Evolutionary conservation across 2,888 invertebrate genomes (phyloP), one percentile per base, ranked within the genome.

Genomic region (Thereva unica): DNA sequence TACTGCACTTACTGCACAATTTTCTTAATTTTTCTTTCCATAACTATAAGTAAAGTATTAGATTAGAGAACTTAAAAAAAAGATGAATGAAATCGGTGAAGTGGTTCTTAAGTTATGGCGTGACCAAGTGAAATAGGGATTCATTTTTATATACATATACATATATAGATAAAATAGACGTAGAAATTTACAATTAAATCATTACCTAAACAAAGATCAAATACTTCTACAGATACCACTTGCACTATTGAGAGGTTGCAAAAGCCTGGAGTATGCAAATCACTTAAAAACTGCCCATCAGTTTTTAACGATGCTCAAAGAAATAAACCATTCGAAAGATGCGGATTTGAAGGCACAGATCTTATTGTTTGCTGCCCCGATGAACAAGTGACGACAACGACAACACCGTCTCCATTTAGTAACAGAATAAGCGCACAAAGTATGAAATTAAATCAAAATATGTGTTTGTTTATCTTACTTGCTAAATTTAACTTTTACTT

Each of bases 341-440:
- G 76, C 56, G 68, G 71, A 9, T 73, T 74, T 66, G 57, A 67
- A 9, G 73, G 73, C 5, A 59, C 35, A 37, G 54, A 61, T 49
- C 71, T 73, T 42, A 67, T 75, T 40, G 71, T 75, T 12, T 75
- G 76, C 64, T 75, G 76, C 66, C 71, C 72, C n/a, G n/a, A 5
- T 5, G 2, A 10, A 37, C 38, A 44, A 38, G 44, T 23, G 1
- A 50, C 35, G 10, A 64, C 52, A 47, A 10, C 53, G 4, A 41
- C 47, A 7, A 44, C 52, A 10, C 9, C 52, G 41, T 37, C n/a
- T 5, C 35, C 49, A 45, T 44, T 52, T 23, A 23, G 23, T 23
- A 23, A 23, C 6, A 56, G 63, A 45, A 64, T 63, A n/a, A 56
- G 67, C 41, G 54, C 44, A 44, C 40, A 23, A 38, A 64, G 53